Conservation (phyloP, 2,888 invertebrate genomes). For the Platycheirus rosarum region DNA sequence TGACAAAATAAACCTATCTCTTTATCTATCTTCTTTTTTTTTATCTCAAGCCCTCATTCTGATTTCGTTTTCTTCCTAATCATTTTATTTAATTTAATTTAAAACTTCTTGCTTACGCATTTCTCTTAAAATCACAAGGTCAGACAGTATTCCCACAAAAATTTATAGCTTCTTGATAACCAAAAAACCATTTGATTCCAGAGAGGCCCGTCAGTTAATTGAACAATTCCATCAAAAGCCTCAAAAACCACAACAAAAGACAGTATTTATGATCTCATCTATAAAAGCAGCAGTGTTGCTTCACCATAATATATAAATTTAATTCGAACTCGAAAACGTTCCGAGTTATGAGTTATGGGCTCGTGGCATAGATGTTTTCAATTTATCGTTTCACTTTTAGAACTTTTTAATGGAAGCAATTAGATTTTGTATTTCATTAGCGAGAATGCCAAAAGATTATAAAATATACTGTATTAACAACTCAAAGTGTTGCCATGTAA, state of each 20-base stretch:
- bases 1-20: too few relatives aligned
- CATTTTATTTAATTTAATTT: too few relatives aligned
- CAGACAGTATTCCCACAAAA: not conserved
- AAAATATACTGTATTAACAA: conserved; percentile 48
- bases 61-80: too few relatives aligned
- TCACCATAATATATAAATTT: not conserved
- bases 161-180: not conserved
- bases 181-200: not conserved
- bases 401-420: conserved; percentile 56
- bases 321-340: not conserved
- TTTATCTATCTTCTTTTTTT: too few relatives aligned
- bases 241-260: not conserved
- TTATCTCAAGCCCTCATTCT: too few relatives aligned
- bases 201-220: not conserved
- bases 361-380: not conserved
- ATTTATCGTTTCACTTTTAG: conserved; percentile 29
- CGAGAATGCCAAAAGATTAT: conserved; percentile 56
- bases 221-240: not conserved
- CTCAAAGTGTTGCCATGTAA: conserved; percentile 57
- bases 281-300: not conserved
- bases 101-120: not conserved
- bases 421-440: conserved; percentile 68
- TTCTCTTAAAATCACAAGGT: not conserved
- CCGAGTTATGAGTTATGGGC: conserved; percentile 9
- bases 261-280: conserved; percentile 18